Percentiles rank a stretch among this genome's conserved stretches.
phyloP scores from a whole-genome alignment of 1,140 invertebrate species.

The Mya arenaria region DNA sequence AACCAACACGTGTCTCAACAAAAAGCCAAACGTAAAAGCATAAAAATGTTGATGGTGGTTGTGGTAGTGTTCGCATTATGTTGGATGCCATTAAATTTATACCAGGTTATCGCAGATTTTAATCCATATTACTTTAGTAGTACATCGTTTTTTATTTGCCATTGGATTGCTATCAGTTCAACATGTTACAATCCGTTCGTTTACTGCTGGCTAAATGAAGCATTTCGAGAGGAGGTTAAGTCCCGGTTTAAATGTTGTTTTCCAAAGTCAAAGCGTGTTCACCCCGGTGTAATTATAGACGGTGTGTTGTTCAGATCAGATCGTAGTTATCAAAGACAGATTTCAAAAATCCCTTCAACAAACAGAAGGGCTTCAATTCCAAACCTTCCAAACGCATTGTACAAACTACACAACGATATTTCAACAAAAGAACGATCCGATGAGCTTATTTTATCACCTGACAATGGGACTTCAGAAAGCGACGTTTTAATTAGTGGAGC shows the following conservation, averaged over 20 bases:
- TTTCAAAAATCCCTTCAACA: neutral
- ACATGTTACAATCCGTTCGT: slow-evolving; percentile 83
- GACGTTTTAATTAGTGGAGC: neutral
- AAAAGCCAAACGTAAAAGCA: slow-evolving; percentile 75
- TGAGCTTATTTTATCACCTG: neutral
- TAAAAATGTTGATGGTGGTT: slow-evolving; percentile 78
- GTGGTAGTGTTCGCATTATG: slow-evolving; percentile 79
- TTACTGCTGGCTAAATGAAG: slow-evolving; percentile 82
- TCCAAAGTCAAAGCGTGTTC: slow-evolving; percentile 29
- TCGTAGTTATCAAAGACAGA: neutral
- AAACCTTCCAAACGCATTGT: neutral
- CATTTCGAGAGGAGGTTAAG: slow-evolving; percentile 65
- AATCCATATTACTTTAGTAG: slow-evolving; percentile 73
- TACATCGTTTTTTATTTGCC: slow-evolving; percentile 80
- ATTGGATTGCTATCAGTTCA: slow-evolving; percentile 82
- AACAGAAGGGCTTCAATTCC: neutral
- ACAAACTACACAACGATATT: neutral
- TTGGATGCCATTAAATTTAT: slow-evolving; percentile 82
- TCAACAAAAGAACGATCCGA: slow-evolving; percentile 32
- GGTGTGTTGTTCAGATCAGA: slow-evolving; percentile 30
- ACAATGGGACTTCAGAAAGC: neutral
- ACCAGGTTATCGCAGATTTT: slow-evolving; percentile 82
- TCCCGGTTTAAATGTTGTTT: slow-evolving; percentile 48
- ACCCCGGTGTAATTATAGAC: slow-evolving; percentile 53
- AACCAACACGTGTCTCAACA: slow-evolving; percentile 59